Percentiles rank a stretch among this genome's conserved stretches.
Conservation (phyloP, 1,140 invertebrate genomes). For the Meloidogyne chitwoodi region DNA sequence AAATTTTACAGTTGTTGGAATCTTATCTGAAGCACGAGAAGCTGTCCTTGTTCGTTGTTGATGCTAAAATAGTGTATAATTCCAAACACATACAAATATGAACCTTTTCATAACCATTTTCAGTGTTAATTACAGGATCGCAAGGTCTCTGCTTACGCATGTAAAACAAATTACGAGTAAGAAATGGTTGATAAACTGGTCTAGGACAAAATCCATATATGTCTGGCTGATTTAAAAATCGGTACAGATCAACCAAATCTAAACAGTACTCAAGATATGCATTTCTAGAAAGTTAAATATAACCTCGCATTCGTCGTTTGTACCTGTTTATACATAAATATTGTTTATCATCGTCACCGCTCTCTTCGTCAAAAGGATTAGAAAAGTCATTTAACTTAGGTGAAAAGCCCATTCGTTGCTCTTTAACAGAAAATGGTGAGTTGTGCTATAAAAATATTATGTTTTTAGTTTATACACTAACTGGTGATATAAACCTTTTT, state of each 20-base stretch:
- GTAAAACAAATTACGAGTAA: conserved; percentile 11
- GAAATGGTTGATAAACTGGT: conserved; percentile 8
- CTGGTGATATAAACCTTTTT: background rate
- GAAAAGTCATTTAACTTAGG: background rate
- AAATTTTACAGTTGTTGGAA: conserved; percentile 2
- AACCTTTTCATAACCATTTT: background rate
- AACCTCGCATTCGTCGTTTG: conserved; percentile 13
- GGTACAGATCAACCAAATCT: conserved; percentile 6
- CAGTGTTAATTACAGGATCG: background rate
- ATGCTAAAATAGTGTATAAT: background rate
- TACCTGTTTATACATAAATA: background rate
- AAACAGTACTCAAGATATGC: background rate
- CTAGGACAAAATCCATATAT: background rate
- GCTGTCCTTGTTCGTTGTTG: background rate
- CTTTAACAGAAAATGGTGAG: background rate
- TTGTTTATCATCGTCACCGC: background rate
- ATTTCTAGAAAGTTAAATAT: background rate
- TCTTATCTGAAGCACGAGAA: conserved; percentile 16
- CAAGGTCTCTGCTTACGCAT: background rate
- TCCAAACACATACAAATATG: background rate
- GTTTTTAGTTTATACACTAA: background rate
- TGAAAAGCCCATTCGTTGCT: background rate
- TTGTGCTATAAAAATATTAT: background rate
- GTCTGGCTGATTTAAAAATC: background rate
- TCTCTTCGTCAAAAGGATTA: background rate